Base-by-base conservation (phyloP, 2,888 invertebrate species). In the Meteorus cinctellus region DNA sequence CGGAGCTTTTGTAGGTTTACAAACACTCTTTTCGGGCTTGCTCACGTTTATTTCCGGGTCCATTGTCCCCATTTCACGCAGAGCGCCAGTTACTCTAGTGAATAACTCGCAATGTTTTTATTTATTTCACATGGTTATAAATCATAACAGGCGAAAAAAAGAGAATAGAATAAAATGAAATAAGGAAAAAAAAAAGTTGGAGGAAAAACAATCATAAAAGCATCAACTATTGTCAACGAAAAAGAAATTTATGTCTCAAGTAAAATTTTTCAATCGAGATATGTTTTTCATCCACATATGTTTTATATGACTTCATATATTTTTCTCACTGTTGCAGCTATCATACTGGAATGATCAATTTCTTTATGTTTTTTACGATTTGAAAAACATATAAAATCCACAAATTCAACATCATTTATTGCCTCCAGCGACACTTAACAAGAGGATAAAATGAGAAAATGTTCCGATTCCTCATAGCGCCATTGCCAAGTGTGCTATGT, bases 31-130 rank as follows among this genome's bases (percentile, higher is more conserved):
- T 36, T 71, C 55, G 19, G 27, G 62, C 31, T 71, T 31, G 27
- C 24, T 59, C 51, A 36, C 31, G 36, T 71, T 24, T 71, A 59
- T 62, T 62, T 60, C 45, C 60, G 62, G 29, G 71, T 62, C 36
- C 36, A 71, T 71, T 71, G 71, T 71, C 24, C 27, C 36, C 41
- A 29, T 71, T 71, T 71, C 45, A 48, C 24, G 62, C 71, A 45
- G 69, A 69, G 34, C 69, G 55, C 55, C 14, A 71, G 36, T 62
- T 71, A 60, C 36, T 71, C 41, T 36, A 60, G 5, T 36, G 41
- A 60, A 60, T 71, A 71, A 71, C 41, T 71, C 31, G 27, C 29
- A 41, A 59, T 36, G 29, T 24, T 71, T 60, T 45, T 62, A 41
- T 62, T 34, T 48, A 48, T 68, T 68, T 68, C 41, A 19, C 14